Evolutionary conservation across 2,797 vertebrate genomes (phyloP).

Genomic region (Mus caroli): DNA sequence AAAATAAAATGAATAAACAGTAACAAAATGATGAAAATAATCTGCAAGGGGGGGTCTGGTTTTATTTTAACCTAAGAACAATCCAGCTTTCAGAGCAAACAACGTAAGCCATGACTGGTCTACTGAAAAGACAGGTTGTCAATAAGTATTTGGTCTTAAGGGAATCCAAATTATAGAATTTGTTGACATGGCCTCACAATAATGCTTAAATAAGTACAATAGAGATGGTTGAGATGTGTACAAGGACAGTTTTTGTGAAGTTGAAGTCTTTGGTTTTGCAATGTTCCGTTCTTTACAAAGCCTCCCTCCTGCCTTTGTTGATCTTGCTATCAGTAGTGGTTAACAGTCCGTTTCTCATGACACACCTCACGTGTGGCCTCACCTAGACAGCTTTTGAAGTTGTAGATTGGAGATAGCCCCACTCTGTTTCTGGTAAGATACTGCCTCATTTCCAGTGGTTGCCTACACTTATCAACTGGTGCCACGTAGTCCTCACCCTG

Average conservation of each 20-base stretch:
- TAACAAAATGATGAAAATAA: not conserved
- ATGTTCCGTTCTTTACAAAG: conserved; percentile 11
- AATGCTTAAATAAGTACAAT: conserved; percentile 32
- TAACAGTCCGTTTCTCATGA: not conserved
- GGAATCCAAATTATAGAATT: not conserved
- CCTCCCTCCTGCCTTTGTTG: not conserved
- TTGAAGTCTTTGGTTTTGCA: conserved; percentile 53
- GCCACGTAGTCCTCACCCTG: conserved; percentile 44
- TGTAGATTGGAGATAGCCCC: not conserved
- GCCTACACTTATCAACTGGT: conserved; percentile 2
- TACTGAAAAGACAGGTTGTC: conserved; percentile 3
- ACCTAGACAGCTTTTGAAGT: conserved; percentile 37
- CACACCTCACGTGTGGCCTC: conserved; percentile 20
- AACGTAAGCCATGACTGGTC: not conserved
- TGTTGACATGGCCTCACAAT: not conserved
- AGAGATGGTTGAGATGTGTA: not conserved
- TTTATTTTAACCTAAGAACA: conserved; percentile 29
- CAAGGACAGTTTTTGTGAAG: conserved; percentile 14
- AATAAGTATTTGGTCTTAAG: not conserved
- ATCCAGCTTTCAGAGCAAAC: conserved; percentile 15
- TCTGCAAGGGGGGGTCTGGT: not conserved
- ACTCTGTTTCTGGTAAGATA: not conserved
- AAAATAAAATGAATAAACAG: not conserved
- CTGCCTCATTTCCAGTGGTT: not conserved
- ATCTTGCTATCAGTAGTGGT: conserved; percentile 21